Evolutionary conservation across 2,113 vertebrate species (phyloP), one percentile per base, ranked within the genome.

Genomic region (Sylvicapra grimmia): DNA sequence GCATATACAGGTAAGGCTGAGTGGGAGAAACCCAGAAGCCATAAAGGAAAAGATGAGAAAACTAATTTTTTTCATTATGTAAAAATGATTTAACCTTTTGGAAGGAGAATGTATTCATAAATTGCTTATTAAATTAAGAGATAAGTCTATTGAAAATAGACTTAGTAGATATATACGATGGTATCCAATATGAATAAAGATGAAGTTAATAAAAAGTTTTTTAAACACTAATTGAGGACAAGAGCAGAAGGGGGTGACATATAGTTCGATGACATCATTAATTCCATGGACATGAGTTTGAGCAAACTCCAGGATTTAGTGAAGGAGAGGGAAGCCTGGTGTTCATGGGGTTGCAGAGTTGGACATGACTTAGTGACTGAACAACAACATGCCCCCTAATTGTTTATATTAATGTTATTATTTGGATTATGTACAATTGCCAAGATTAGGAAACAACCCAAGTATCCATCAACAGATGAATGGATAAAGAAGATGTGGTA

Each of bases 21-120:
- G 36, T 51, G 61, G 82, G n/a, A 59, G 77, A 90, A 95, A 54
- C 77, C 40, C 77, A 95, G 94, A 88, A 90, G 23, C 31, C 33
- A 40, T 44, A 63, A 58, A 84, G 65, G 29, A 94, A 93, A 92
- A 90, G 36, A 90, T 61, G 36, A 95, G 44, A 53, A 27, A 36
- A 72, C 68, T 23, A 23, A 56, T 85, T 89, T 91, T 89, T 91
- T 83, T 83, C 11, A 86, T 94, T 68, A 36, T 90, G 58, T 95
- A 68, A 85, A 95, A 97, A 59, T 59, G 72, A 63, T 40, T 53
- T 80, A 85, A 44, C 33, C 58, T 90, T 86, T 92, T 59, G 40
- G 63, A 95, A 96, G 83, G 59, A 80, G 79, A 95, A 87, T 29
- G n/a, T 92, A 13, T 59, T 95, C n/a, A 61, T 44, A 61, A 88